Base-by-base conservation (phyloP, 2,113 vertebrate genomes). In the Eidolon helvum region DNA sequence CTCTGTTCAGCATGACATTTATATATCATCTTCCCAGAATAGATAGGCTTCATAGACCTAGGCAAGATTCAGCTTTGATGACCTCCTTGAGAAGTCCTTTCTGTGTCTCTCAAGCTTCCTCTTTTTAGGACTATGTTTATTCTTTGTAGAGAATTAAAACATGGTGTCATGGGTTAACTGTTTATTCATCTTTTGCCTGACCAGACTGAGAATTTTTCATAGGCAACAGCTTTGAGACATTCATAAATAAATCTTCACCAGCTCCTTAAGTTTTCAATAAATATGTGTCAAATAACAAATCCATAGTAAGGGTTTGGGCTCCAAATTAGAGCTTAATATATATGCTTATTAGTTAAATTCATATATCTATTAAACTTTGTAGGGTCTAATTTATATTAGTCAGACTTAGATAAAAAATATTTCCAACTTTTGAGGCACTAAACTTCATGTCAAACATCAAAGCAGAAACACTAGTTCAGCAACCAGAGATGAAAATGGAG, bases 341-440 rank as follows among this genome's bases (percentile, higher is more conserved):
- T 92, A 87, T 69, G 16, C 10, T 66, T 80, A 61, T 33, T 84
- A 89, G 77, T 1, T 78, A 63, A 87, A 90, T 87, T 21, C 1
- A 55, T 83, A 30, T 22, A 71, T 53, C 26, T 95, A 57, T 88
- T 91, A 92, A 86, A 38, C 55, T 82, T 72, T 72, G 22, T 87
- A 69, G 28, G 21, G 33, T 33, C 16, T 68, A 57, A 18, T 78
- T 45, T 82, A 78, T 9, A 48, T 48, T 72, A 82, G 68, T 90
- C 26, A 33, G 43, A 45, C 48, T 74, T 87, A 59, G 6, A 66
- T 38, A 92, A 77, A 91, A 72, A 75, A 3, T 9, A 1, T 59
- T 69, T 86, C n/a, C 38, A 66, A 7, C 30, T 96, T 83, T 87
- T 53, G 28, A 57, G 22, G 2, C 50, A 50, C 48, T 50, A 89